Evolutionary conservation across 2,888 invertebrate species (phyloP), one percentile per base, ranked within the genome.

Genomic region (Timandra comae): DNA sequence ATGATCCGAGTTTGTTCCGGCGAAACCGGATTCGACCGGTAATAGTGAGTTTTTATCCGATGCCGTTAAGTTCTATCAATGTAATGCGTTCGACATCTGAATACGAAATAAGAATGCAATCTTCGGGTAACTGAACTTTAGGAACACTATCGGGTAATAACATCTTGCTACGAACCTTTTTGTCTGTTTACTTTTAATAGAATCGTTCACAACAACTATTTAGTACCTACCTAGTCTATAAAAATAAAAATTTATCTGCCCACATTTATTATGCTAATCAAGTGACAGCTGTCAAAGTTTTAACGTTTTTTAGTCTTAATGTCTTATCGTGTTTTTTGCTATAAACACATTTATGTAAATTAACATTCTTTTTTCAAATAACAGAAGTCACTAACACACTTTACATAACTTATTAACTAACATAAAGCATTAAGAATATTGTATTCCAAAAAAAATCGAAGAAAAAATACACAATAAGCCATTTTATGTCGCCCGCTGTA

Each of bases 11-110:
- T 63, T 66, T 45, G 61, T 70, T 66, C 69, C 60, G 67, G 66
- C 66, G 56, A 49, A 57, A 68, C 73, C 56, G 57, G 64, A 59
- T 54, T 44, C 43, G 63, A 68, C 62, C 59, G 51, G 69, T 66
- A 56, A 56, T 47, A 43, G 55, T 55, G 48, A 58, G 66, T 76
- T 75, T 76, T 76, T 74, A 68, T 58, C 46, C 46, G 47, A 47
- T 62, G 59, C 74, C 69, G 70, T 70, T 75, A 64, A 62, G 59
- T 63, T 52, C 58, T 57, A 63, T 63, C 63, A 59, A 69, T 63
- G 60, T 47, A 55, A 58, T 53, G 51, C 52, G 60, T 54, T 50
- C 56, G 61, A 67, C 61, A 65, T 69, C 69, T 69, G 63, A 71
- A 71, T 72, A 61, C 62, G 52, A 58, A 66, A 63, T 64, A 60